These are phyloP conservation scores for Athalia cordata DNA, from an alignment of 2,888 invertebrate genomes.

Conservation along the genomic window DNA sequence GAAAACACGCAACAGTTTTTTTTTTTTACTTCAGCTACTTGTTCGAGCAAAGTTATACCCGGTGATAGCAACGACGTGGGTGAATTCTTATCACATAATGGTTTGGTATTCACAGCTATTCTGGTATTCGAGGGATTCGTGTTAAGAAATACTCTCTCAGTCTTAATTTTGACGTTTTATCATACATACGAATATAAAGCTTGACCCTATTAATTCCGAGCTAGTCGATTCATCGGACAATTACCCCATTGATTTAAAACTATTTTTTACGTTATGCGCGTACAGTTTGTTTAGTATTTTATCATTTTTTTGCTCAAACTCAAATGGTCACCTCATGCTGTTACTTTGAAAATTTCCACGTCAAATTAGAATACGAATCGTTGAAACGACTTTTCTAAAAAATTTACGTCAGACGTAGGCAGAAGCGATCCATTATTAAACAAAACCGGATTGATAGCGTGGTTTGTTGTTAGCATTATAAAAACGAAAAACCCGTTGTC, in stretches of 20 bases:
- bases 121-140: slow-evolving; percentile 35
- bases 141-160: slow-evolving; percentile 30
- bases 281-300: too few relatives aligned
- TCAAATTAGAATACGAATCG: too few relatives aligned
- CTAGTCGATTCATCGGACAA: slow-evolving; percentile 24
- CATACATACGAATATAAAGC: background rate
- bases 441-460: slow-evolving; percentile 22
- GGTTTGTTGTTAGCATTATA: background rate
- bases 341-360: too few relatives aligned
- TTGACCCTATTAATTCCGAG: background rate
- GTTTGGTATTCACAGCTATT: slow-evolving; percentile 30
- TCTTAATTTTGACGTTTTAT: slow-evolving; percentile 31
- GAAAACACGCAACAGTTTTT: slow-evolving; percentile 38
- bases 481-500: slow-evolving; percentile 54
- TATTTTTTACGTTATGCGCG: too few relatives aligned
- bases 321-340: too few relatives aligned
- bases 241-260: slow-evolving; percentile 1
- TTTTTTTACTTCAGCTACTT: background rate
- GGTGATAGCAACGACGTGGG: background rate
- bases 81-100: slow-evolving; percentile 32
- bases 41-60: slow-evolving; percentile 5
- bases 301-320: too few relatives aligned
- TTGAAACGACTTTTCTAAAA: too few relatives aligned
- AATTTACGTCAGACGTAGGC: background rate
- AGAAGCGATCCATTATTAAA: slow-evolving; percentile 20